phyloP scores from a whole-genome alignment of 2,888 invertebrate genomes.

The Euzophera pinguis region DNA sequence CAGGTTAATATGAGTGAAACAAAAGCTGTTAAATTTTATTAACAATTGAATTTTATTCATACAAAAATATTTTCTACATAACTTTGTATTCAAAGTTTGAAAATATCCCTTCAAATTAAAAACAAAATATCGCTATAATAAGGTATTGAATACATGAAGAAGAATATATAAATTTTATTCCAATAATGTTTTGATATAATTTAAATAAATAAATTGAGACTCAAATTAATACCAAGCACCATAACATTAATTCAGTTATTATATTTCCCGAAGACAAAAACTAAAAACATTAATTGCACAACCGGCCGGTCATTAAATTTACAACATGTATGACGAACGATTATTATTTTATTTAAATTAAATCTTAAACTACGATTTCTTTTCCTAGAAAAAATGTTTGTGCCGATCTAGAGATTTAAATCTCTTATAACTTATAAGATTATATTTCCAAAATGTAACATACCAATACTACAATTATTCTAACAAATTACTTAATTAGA shows the following conservation, averaged over 20 bases:
- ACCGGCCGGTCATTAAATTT: conserved; percentile 67
- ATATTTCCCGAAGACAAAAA: conserved; percentile 31
- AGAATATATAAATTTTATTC: neutral
- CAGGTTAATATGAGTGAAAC: too few relatives aligned
- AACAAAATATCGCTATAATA: neutral
- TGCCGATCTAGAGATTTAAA: neutral
- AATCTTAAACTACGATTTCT: conserved; percentile 21
- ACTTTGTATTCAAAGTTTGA: conserved; percentile 42
- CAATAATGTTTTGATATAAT: conserved; percentile 15
- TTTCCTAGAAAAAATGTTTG: neutral
- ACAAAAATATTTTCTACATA: conserved; percentile 38
- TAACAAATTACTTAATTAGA: neutral
- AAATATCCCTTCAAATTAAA: conserved; percentile 46
- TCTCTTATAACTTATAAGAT: neutral
- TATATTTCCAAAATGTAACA: neutral
- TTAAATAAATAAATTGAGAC: conserved; percentile 48
- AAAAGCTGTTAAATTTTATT: conserved; percentile 3
- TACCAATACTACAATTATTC: neutral
- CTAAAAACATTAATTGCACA: conserved; percentile 67
- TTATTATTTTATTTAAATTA: conserved; percentile 38
- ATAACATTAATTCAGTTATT: conserved; percentile 37
- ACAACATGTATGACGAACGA: conserved; percentile 37
- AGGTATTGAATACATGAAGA: neutral
- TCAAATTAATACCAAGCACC: conserved; percentile 55
- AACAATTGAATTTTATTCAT: conserved; percentile 30